Evolutionary conservation across 2,888 invertebrate genomes (phyloP).

Genomic region (Cantharis lateralis): DNA sequence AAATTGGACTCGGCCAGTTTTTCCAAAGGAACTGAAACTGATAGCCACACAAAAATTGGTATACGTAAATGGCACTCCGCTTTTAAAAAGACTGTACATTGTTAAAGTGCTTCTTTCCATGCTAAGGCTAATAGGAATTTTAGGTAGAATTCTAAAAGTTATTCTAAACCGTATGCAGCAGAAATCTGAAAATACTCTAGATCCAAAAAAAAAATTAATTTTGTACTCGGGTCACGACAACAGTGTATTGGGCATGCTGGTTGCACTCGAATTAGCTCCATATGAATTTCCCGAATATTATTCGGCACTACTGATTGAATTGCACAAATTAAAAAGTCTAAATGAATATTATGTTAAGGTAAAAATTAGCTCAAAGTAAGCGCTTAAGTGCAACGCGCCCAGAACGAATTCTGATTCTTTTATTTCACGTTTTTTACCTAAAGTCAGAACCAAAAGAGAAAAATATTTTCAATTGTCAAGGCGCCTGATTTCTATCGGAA

Average conservation of each 20-base stretch:
- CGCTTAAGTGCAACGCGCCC: too few species aligned
- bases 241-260: conserved; percentile 44
- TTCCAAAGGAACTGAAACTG: too few species aligned
- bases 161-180: conserved; percentile 40
- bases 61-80: background rate
- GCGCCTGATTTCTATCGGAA: conserved; percentile 36
- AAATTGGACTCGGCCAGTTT: too few species aligned
- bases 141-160: conserved; percentile 50
- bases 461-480: conserved; percentile 37
- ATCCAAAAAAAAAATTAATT: conserved; percentile 43
- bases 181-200: conserved; percentile 37
- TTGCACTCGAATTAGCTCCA: conserved; percentile 36
- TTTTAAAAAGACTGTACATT: background rate
- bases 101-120: background rate
- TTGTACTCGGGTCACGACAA: conserved; percentile 50
- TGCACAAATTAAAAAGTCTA: conserved; percentile 33
- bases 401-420: too few species aligned
- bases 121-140: background rate
- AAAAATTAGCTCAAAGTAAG: too few species aligned
- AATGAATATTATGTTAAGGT: conserved; percentile 36
- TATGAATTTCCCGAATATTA: conserved; percentile 46
- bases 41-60: background rate
- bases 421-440: conserved; percentile 31
- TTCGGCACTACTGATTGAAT: conserved; percentile 44
- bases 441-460: conserved; percentile 33